These are phyloP conservation scores for Habropoda laboriosa DNA, from an alignment of 1,140 invertebrate genomes.

Conservation along the genomic window DNA sequence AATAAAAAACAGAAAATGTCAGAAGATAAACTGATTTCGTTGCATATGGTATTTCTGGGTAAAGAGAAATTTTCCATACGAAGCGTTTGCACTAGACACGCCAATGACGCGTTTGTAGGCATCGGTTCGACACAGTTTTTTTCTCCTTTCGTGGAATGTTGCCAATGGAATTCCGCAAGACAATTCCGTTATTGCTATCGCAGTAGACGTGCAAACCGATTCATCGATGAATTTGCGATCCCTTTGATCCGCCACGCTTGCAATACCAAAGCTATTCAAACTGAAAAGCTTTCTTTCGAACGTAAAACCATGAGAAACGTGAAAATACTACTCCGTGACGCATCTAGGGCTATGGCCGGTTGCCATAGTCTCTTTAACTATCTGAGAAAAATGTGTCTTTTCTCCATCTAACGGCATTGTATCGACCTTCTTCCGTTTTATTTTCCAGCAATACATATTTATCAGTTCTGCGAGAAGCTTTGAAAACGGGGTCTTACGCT, in stretches of 20 bases:
- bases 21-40: not conserved
- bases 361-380: constrained; percentile 35
- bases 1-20: not conserved
- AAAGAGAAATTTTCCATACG: not conserved
- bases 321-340: constrained; percentile 21
- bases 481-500: constrained; percentile 63
- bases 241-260: constrained; percentile 1
- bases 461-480: constrained; percentile 72
- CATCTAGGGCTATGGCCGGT: constrained; percentile 38
- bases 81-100: not conserved
- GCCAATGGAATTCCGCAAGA: constrained; percentile 10
- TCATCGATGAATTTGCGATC: constrained; percentile 32
- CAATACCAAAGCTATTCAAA: constrained; percentile 33
- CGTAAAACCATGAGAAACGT: constrained; percentile 15
- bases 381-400: not conserved
- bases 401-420: not conserved
- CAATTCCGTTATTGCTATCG: constrained; percentile 29
- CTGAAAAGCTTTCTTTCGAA: not conserved
- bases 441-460: constrained; percentile 77
- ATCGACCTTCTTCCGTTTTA: constrained; percentile 23
- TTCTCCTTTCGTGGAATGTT: not conserved
- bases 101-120: not conserved
- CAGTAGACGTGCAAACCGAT: constrained; percentile 5
- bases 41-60: not conserved
- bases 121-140: not conserved